Base-by-base conservation (phyloP, 2,888 invertebrate genomes). In the Deilephila elpenor region DNA sequence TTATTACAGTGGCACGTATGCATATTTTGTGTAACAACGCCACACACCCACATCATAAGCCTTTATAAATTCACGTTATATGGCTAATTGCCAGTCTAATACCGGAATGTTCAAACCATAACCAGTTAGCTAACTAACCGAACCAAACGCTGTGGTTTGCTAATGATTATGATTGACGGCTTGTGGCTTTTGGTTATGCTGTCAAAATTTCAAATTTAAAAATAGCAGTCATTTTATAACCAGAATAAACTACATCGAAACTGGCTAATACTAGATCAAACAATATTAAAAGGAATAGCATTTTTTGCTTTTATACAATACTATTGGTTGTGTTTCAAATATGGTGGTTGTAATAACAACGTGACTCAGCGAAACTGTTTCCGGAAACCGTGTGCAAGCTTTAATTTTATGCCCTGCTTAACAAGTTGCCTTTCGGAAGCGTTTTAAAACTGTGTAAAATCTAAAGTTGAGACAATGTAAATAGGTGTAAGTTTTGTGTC, bases 291-390 rank as follows among this genome's bases (percentile, higher is more conserved):
- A 34, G 1, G 32, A 34, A 60, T 17, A 60, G 3, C 14, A 17
- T 25, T 60, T 29, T 60, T 5, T 0, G 4, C 5, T n/a, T n/a
- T n/a, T n/a, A n/a, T n/a, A n/a, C 37, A 64, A 64, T 44, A 5
- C 67, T 25, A 67, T 51, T 51, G 51, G 67, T 25, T 51, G 14
- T 67, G 25, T 25, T 67, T 51, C 44, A 51, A 25, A 17, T n/a
- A 17, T 25, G 14, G 51, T 67, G 25, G 51, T 67, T 44, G 44
- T 67, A 62, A 62, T 62, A 72, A 34, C 20, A 64, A 34, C 34
- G 62, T 56, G 34, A 72, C 56, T 71, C 61, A 44, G 72, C 72
- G 34, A 72, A 72, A 62, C 53, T 51, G 62, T 20, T 56, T 14
- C 34, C 34, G 56, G 34, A 51, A 71, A 34, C 53, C 56, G 44